Evolutionary conservation across 2,888 invertebrate species (phyloP), one percentile per base, ranked within the genome.

Genomic region (Hypomecis atomaria): DNA sequence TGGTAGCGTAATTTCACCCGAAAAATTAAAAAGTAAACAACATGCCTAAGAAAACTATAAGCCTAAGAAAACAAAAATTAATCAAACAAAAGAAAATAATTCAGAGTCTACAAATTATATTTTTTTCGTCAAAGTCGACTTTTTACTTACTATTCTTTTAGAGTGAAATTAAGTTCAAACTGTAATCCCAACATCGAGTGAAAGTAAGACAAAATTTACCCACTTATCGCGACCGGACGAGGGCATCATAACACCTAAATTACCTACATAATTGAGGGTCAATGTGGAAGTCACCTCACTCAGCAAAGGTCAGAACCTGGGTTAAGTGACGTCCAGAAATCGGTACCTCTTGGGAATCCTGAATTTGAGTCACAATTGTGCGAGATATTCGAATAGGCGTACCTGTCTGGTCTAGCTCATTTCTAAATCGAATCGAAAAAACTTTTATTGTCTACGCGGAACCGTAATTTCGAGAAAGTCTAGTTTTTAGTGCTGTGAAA

Each of bases 201-300:
- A 53, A 50, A 57, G 58, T 44, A 44, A 52, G 23, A 38, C 40
- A 43, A 58, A 63, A 59, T 59, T 36, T 47, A 60, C 57, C 62
- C 59, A 58, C 34, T 57, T 47, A 65, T 56, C 47, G 50, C 62
- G 44, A 56, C 67, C 66, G 67, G 69, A 66, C 65, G 62, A 40
- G 52, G 59, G 56, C 65, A 65, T 66, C 62, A 65, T 58, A 40
- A 52, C 54, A 45, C 47, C 43, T 58, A 59, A 65, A 70, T 63
- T 59, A n/a, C n/a, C n/a, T n/a, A 69, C 54, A 59, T 75, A 79
- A 81, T 75, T 71, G 62, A 70, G 73, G 89, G 89, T 89, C 85
- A 89, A 87, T 78, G 73, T 67, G 76, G 74, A 79, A 82, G 87
- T 85, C 85, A 87, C 86, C 85, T 86, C 81, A 82, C 73, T 60